Conservation (phyloP, 2,888 invertebrate genomes). For the Melanophora roralis region DNA sequence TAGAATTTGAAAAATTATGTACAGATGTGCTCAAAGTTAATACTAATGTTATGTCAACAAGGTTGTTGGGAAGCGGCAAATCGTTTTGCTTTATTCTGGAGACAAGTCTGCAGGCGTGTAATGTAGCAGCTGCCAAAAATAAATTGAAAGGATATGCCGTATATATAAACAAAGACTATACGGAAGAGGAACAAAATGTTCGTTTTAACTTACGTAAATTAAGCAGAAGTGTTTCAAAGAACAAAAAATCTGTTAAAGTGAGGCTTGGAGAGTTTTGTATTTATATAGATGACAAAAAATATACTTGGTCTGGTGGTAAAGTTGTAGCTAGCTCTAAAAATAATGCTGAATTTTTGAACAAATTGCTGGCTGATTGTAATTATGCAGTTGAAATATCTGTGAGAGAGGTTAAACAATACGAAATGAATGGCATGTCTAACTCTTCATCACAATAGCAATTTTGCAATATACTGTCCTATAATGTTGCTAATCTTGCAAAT, state of each 20-base stretch:
- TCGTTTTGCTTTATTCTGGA: conserved; percentile 1
- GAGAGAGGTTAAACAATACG: background rate
- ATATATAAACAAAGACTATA: background rate
- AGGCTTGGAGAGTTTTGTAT: background rate
- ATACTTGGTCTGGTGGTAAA: background rate
- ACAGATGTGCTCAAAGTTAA: background rate
- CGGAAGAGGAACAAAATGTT: background rate
- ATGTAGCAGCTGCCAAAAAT: background rate
- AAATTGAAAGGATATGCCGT: background rate
- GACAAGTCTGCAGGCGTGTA: background rate
- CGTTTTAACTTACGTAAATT: background rate
- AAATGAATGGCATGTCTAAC: background rate
- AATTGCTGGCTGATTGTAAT: background rate
- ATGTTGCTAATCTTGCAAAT: background rate
- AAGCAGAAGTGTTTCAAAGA: background rate
- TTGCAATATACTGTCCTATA: background rate
- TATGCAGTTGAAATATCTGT: background rate
- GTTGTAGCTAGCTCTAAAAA: background rate
- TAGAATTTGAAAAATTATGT: background rate
- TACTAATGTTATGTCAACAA: background rate
- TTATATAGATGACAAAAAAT: background rate
- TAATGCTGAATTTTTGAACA: background rate
- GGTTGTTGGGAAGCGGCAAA: background rate
- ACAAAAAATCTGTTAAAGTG: background rate
- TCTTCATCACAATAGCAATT: background rate